Evolutionary conservation across 2,888 invertebrate genomes (phyloP).

Genomic region (Pristionchus entomophagus): DNA sequence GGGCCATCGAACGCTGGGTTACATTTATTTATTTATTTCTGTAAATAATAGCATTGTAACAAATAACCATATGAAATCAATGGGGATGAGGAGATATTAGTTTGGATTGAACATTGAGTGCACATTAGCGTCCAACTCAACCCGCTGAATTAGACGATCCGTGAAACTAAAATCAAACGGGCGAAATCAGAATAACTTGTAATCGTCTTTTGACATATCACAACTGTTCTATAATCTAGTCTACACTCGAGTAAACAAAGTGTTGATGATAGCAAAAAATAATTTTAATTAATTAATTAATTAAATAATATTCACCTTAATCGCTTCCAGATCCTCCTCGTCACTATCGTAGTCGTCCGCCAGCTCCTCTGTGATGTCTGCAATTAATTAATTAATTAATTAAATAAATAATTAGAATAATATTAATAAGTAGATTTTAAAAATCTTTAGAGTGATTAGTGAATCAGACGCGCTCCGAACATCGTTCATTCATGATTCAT

Average conservation of each 20-base stretch:
- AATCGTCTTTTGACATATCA: too few species aligned
- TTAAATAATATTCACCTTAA: constrained; percentile 15
- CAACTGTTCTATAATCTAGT: too few species aligned
- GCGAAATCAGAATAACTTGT: too few species aligned
- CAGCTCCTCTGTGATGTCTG: not conserved
- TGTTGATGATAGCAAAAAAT: not conserved
- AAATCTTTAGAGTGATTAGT: not conserved
- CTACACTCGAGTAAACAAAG: too few species aligned
- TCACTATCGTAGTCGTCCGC: not conserved
- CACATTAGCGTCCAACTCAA: too few species aligned
- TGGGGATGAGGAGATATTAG: too few species aligned
- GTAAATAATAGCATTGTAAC: too few species aligned
- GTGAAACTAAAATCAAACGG: too few species aligned
- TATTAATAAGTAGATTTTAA: not conserved
- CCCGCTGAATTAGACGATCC: too few species aligned
- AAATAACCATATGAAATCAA: too few species aligned
- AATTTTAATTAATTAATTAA: not conserved
- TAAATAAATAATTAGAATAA: not conserved
- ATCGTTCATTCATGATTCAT: not conserved
- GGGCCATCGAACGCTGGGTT: not conserved
- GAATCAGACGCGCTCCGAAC: not conserved
- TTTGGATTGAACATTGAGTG: too few species aligned
- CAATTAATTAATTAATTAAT: not conserved
- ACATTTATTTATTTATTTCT: not conserved
- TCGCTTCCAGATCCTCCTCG: not conserved